Evolutionary conservation across 2,797 vertebrate species (phyloP).

Genomic region (Phalloptychus januarius): DNA sequence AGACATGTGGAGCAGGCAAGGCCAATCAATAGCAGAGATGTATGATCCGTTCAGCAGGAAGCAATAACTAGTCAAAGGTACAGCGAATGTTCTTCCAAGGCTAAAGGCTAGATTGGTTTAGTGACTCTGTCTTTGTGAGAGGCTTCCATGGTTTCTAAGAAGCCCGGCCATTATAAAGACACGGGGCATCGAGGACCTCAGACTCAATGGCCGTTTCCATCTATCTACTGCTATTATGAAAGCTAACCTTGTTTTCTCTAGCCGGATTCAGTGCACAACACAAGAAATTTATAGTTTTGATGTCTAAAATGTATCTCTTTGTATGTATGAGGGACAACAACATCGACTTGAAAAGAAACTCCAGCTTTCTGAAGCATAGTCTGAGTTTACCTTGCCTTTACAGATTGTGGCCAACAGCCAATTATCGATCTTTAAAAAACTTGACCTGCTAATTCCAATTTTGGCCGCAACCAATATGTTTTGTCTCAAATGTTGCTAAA

Average conservation of each 20-base stretch:
- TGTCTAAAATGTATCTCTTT: background rate
- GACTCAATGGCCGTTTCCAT: slow-evolving; percentile 54
- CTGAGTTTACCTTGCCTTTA: background rate
- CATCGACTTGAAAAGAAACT: background rate
- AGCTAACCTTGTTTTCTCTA: slow-evolving; percentile 40
- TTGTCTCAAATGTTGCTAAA: no score
- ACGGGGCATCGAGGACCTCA: slow-evolving; percentile 18
- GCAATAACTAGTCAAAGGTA: slow-evolving; percentile 75
- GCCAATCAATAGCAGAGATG: slow-evolving; percentile 83
- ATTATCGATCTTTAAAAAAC: no score
- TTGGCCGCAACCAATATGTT: no score
- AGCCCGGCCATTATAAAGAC: slow-evolving; percentile 59
- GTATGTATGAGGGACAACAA: background rate
- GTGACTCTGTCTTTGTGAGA: slow-evolving; percentile 59
- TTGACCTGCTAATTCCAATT: no score
- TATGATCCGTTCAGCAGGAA: slow-evolving; percentile 77
- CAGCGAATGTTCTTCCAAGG: slow-evolving; percentile 66
- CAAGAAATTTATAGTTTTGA: background rate
- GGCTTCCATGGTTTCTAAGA: slow-evolving; percentile 31
- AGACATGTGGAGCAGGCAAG: slow-evolving; percentile 88
- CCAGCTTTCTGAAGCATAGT: background rate
- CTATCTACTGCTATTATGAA: slow-evolving; percentile 47
- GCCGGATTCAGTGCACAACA: background rate
- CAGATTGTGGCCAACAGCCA: no score
- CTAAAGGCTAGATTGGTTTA: slow-evolving; percentile 76